Percentiles rank a stretch among this genome's conserved stretches.
phyloP scores from a whole-genome alignment of 2,113 vertebrate genomes.

The Sorex fumeus region DNA sequence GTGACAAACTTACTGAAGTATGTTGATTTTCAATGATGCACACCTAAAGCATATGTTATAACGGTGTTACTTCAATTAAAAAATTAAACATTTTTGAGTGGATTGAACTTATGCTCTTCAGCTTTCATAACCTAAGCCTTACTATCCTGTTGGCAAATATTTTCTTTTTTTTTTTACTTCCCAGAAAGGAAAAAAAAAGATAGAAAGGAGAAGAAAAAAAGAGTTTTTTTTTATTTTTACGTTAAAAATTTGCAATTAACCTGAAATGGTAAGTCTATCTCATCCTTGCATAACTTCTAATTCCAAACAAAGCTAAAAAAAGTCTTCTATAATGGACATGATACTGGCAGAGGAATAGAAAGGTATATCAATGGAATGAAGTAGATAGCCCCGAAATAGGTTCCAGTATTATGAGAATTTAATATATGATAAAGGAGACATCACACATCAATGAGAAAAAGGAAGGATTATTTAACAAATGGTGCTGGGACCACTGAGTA shows the following conservation, averaged over 20 bases:
- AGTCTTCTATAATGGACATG: not conserved
- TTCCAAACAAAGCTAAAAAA: not conserved
- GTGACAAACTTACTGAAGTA: too few species aligned
- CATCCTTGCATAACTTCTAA: constrained; percentile 13
- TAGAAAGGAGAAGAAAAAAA: not conserved
- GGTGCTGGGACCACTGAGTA: constrained; percentile 43
- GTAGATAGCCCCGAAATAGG: constrained; percentile 56
- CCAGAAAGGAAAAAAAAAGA: not conserved
- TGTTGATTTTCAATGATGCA: too few species aligned
- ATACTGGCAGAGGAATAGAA: constrained; percentile 10
- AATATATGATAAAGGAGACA: constrained; percentile 65
- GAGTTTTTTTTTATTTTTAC: not conserved
- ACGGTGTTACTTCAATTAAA: too few species aligned
- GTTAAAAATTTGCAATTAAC: constrained; percentile 1
- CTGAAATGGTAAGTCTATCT: not conserved
- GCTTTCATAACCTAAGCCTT: not conserved
- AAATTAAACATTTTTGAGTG: not conserved
- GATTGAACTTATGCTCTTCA: not conserved
- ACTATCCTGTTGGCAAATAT: not conserved
- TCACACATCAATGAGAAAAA: constrained; percentile 25
- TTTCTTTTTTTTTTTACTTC: not conserved
- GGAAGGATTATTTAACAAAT: constrained; percentile 62
- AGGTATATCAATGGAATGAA: constrained; percentile 56
- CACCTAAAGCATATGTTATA: too few species aligned
- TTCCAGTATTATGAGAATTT: constrained; percentile 40